phyloP scores from a whole-genome alignment of 1,140 invertebrate genomes.

The Cydia splendana region DNA sequence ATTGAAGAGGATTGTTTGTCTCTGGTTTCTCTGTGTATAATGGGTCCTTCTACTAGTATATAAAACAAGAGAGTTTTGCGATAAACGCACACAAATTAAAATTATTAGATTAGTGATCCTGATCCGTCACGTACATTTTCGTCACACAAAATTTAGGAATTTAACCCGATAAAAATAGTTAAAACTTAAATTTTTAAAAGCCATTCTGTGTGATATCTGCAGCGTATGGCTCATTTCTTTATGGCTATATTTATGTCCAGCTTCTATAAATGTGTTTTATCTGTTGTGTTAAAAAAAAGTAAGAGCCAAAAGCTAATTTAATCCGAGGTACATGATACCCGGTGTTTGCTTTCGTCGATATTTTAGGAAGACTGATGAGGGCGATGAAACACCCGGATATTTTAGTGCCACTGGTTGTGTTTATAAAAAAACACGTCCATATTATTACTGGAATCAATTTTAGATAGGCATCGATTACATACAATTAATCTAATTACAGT shows the following conservation, averaged over 20 bases:
- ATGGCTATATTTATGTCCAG: too few species aligned
- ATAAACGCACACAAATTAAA: neutral
- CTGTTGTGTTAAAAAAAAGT: neutral
- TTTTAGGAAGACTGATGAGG: neutral
- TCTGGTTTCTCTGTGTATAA: conserved; percentile 9
- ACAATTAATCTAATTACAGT: too few species aligned
- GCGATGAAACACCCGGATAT: conserved; percentile 4
- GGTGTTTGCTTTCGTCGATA: conserved; percentile 9
- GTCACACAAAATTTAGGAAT: too few species aligned
- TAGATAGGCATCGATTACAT: too few species aligned
- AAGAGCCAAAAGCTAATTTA: conserved; percentile 3
- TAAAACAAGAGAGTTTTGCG: conserved; percentile 6
- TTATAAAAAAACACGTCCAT: neutral
- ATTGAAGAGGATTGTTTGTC: conserved; percentile 23
- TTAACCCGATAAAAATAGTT: too few species aligned
- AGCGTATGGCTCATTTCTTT: too few species aligned
- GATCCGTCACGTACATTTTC: too few species aligned
- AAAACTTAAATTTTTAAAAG: too few species aligned
- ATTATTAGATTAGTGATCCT: too few species aligned
- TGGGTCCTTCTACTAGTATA: neutral
- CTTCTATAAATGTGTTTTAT: neutral
- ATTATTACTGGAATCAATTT: neutral
- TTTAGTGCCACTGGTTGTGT: neutral
- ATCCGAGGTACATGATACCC: conserved; percentile 7
- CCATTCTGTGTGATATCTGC: too few species aligned